These are phyloP conservation scores for Clepsis dumicolana DNA, from an alignment of 2,888 invertebrate species.

Conservation along the genomic window DNA sequence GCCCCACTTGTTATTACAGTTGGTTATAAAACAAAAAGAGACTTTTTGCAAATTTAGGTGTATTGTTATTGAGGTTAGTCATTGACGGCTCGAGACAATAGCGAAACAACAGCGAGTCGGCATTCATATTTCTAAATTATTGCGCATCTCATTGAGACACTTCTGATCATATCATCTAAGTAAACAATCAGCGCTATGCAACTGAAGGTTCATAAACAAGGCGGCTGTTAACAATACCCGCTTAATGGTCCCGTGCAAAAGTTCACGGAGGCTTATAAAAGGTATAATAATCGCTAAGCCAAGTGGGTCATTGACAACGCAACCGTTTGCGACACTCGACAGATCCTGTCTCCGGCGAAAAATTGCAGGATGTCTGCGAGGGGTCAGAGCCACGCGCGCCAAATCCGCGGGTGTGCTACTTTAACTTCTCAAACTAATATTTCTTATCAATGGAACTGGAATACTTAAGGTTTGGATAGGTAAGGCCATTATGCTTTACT, in stretches of 20 bases:
- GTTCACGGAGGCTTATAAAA: conserved; percentile 10
- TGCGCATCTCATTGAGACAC: conserved; percentile 22
- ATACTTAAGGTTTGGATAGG: too few species aligned
- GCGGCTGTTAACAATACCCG: conserved; percentile 2
- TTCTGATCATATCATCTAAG: conserved; percentile 8
- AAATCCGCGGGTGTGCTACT: not conserved
- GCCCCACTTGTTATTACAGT: conserved; percentile 14
- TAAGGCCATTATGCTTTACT: too few species aligned
- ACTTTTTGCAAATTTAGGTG: conserved; percentile 1
- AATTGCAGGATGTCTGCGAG: conserved; percentile 28
- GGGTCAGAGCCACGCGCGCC: conserved; percentile 19
- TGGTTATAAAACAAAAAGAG: conserved; percentile 1
- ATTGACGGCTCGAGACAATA: conserved; percentile 18
- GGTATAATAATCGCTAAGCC: conserved; percentile 14
- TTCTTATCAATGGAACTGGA: not conserved
- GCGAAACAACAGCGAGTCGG: not conserved
- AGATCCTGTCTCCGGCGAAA: conserved; percentile 19
- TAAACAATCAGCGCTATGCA: conserved; percentile 3
- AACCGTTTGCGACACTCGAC: conserved; percentile 12
- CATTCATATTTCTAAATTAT: conserved; percentile 17
- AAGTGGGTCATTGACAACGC: conserved; percentile 30
- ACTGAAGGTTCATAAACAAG: conserved; percentile 9
- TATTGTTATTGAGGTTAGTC: conserved; percentile 25
- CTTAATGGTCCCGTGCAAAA: conserved; percentile 9
- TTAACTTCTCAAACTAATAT: not conserved